Percentiles rank a stretch among this genome's conserved stretches.
phyloP scores from a whole-genome alignment of 2,888 invertebrate genomes.

The Ellobium chinense region DNA sequence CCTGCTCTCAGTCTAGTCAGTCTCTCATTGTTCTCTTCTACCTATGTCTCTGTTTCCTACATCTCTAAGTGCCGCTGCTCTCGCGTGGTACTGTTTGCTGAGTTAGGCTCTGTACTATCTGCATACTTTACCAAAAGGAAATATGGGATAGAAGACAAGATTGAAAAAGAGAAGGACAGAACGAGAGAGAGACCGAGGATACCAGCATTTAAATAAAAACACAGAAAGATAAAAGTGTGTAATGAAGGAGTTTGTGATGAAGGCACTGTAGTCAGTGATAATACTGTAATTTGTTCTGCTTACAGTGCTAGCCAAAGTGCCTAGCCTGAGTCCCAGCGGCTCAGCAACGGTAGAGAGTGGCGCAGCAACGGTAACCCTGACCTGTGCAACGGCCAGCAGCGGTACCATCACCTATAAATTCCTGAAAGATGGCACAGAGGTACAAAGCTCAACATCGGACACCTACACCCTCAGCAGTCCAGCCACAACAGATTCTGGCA shows the following conservation, averaged over 20 bases:
- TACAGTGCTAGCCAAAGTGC: not conserved
- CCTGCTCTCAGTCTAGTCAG: too few species aligned
- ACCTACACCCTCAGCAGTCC: not conserved
- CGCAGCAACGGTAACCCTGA: not conserved
- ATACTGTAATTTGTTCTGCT: not conserved
- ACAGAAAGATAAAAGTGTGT: not conserved
- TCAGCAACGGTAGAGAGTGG: not conserved
- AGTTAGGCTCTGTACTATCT: too few species aligned
- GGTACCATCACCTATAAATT: not conserved
- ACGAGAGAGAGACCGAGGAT: too few species aligned
- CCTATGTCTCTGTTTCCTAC: not conserved
- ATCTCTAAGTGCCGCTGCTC: not conserved
- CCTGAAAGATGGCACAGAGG: not conserved
- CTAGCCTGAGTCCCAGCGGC: not conserved
- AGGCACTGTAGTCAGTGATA: not conserved
- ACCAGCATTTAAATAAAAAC: not conserved
- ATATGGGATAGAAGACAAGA: too few species aligned
- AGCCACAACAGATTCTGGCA: not conserved
- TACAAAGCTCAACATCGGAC: not conserved
- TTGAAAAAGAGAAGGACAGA: too few species aligned
- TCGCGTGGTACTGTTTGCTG: not conserved
- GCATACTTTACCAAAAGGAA: too few species aligned
- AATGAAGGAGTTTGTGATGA: not conserved
- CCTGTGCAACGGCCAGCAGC: not conserved
- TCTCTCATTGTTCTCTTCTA: not conserved